Evolutionary conservation across 1,140 invertebrate species (phyloP).

Genomic region (Araneus ventricosus): DNA sequence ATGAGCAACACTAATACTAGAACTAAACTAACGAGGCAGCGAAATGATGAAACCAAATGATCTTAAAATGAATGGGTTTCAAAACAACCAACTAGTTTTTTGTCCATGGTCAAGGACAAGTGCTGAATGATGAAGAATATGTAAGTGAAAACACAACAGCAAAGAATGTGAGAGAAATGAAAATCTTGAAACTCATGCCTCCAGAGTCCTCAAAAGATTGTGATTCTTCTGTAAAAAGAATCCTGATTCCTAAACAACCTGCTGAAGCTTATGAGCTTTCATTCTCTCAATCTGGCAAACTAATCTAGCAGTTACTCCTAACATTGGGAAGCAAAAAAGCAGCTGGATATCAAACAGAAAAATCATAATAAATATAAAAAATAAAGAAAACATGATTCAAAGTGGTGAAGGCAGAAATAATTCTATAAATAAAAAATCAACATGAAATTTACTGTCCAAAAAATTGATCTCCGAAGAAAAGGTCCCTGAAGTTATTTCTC

Average conservation of each 20-base stretch:
- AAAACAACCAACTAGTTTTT: background rate
- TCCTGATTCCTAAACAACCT: background rate
- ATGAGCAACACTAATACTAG: background rate
- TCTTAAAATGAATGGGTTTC: background rate
- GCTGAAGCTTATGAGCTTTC: background rate
- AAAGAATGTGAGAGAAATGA: background rate
- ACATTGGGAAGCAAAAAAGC: background rate
- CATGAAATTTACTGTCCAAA: background rate
- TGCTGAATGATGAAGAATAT: background rate
- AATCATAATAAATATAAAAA: background rate
- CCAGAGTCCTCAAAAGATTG: background rate
- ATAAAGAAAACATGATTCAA: background rate
- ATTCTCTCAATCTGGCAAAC: background rate
- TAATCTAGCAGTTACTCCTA: background rate
- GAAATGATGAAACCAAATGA: background rate
- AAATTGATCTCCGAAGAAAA: background rate
- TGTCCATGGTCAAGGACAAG: background rate
- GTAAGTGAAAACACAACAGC: background rate
- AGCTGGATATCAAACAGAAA: background rate
- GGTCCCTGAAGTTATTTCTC: background rate
- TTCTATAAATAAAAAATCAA: background rate
- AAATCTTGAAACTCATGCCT: background rate
- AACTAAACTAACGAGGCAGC: background rate
- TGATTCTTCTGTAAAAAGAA: background rate
- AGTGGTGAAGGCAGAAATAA: background rate